phyloP scores from a whole-genome alignment of 2,113 vertebrate genomes.

The Alexandromys fortis region DNA sequence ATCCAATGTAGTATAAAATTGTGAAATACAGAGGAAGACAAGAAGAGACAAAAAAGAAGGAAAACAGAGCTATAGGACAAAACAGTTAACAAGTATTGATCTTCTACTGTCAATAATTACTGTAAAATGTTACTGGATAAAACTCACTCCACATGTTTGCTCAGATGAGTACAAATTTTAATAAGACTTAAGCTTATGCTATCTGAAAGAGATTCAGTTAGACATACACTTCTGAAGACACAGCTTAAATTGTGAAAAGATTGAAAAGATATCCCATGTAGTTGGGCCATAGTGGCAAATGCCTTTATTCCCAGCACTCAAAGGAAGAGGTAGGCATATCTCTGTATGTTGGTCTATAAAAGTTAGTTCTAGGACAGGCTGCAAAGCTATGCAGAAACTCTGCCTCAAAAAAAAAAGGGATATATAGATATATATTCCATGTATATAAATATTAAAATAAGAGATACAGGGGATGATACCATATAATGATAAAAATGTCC shows the following conservation, averaged over 20 bases:
- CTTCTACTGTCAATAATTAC: not conserved
- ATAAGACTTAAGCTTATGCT: not conserved
- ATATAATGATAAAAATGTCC: not conserved
- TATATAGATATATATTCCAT: too few species aligned
- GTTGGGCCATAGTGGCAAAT: too few species aligned
- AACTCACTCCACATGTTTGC: not conserved
- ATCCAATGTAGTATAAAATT: not conserved
- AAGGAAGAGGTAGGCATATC: too few species aligned
- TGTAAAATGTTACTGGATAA: not conserved
- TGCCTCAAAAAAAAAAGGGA: too few species aligned
- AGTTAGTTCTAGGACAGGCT: too few species aligned
- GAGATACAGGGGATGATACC: not conserved
- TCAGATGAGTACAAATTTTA: not conserved
- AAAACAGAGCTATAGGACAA: not conserved
- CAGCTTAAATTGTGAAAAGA: not conserved
- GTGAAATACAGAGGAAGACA: constrained; percentile 15
- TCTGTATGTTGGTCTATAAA: too few species aligned
- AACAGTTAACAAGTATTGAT: not conserved
- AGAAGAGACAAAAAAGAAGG: not conserved
- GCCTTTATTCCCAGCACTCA: too few species aligned
- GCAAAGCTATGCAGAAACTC: too few species aligned
- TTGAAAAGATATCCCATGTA: not conserved
- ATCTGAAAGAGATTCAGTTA: not conserved
- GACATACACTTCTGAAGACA: not conserved
- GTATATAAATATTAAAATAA: not conserved